A percentile compares a stretch with the other conserved stretches of the same genome.
Conservation (phyloP, 2,888 invertebrate genomes). For the Hecatera dysodea region DNA sequence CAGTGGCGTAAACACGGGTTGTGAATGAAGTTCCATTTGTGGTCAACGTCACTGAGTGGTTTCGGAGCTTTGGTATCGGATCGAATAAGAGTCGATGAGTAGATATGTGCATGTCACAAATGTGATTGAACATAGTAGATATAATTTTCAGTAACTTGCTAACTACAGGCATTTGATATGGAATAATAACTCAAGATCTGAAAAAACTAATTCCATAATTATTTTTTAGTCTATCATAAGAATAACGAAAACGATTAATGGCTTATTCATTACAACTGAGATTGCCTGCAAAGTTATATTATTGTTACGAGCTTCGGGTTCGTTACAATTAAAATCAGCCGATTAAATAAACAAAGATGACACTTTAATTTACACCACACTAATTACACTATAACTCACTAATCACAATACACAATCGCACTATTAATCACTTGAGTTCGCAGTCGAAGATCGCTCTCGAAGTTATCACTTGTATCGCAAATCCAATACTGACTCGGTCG, state of each 20-base stretch:
- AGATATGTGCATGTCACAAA: background rate
- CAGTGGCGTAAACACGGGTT: conserved; percentile 62
- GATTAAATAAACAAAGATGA: too few species aligned
- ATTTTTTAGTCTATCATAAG: background rate
- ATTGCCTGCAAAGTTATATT: too few species aligned
- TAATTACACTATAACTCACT: too few species aligned
- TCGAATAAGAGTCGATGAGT: conserved; percentile 15
- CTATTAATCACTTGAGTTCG: too few species aligned
- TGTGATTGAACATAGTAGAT: background rate
- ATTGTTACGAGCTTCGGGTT: too few species aligned
- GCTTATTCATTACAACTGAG: background rate
- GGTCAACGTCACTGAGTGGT: conserved; percentile 41
- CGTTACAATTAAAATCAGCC: too few species aligned
- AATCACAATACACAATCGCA: too few species aligned
- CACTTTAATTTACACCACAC: too few species aligned
- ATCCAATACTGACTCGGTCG: too few species aligned
- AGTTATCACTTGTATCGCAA: too few species aligned
- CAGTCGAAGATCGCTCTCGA: too few species aligned
- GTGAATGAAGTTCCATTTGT: conserved; percentile 69
- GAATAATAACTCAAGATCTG: background rate
- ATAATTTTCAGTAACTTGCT: background rate
- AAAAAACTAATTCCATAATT: background rate
- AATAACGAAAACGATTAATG: background rate
- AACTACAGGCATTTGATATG: too few species aligned
- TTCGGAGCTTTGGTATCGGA: conserved; percentile 14